Base-by-base conservation (phyloP, 2,113 vertebrate species). In the Thamnophis sirtalis region DNA sequence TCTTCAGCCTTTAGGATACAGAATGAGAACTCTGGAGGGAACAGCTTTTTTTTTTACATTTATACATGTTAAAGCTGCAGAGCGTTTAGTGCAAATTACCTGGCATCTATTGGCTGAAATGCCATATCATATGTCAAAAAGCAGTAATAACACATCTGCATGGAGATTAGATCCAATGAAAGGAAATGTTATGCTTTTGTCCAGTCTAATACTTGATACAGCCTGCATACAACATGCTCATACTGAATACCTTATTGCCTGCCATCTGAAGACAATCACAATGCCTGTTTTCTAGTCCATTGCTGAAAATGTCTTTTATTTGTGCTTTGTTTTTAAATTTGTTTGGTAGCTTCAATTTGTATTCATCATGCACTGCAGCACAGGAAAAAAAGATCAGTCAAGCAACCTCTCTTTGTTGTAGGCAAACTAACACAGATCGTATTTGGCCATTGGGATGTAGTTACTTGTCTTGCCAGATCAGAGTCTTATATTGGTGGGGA, bases 371-470 rank as follows among this genome's bases (percentile, higher is more conserved):
- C 53, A 91, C 24, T 19, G 8, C 90, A 73, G 53, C 5, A 90
- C 88, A 43, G 33, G 73, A 0, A 9, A 80, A 80, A 6, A 7
- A 63, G 60, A 89, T 68, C 7, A 55, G 94, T 33, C 92, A 84
- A 88, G 89, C 94, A 1, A 91, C 4, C 0, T 9, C 13, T 93
- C 93, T 96, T 94, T 87, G 50, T 90, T 94, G 24, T 93, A 99
- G 99, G 99, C 68, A 99, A 99, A 92, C 96, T 99, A 94, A 99
- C 98, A 80, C 99, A 99, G 97, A 99, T 99, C n/a, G 98, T 99
- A 15, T 99, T 99, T 94, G 99, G 99, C 90, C 99, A 99, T 96
- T 99, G 99, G 99, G 99, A 99, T 38, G 99, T 99, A 48, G 99
- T 99, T 94, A 99, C 99, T 0, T 99, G 99, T 97, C 96, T 99